phyloP scores from a whole-genome alignment of 2,113 vertebrate genomes.

The Gymnorhina tibicen region DNA sequence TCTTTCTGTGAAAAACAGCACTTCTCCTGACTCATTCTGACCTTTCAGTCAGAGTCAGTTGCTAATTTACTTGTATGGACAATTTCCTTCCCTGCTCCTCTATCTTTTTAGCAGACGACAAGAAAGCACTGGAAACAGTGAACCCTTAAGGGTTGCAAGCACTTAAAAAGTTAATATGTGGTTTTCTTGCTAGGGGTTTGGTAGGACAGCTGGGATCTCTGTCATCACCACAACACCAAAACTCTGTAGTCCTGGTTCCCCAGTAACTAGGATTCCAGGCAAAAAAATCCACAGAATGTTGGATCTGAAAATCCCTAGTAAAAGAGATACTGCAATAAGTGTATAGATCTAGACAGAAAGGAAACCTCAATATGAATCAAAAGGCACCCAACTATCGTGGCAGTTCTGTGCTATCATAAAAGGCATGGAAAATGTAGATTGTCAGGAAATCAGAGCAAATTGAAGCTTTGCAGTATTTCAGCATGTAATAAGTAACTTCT shows the following conservation, averaged over 20 bases:
- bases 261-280: not conserved
- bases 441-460: not conserved
- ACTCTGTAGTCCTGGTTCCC: not conserved
- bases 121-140: constrained; percentile 19
- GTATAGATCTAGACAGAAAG: not conserved
- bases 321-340: not conserved
- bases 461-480: not conserved
- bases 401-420: not conserved
- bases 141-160: constrained; percentile 2
- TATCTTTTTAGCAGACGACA: constrained; percentile 13
- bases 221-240: not conserved
- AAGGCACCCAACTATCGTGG: not conserved
- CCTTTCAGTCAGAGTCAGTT: not conserved
- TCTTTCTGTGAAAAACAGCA: constrained; percentile 33
- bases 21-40: constrained; percentile 54
- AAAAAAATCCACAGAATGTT: not conserved
- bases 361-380: not conserved
- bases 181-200: not conserved
- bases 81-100: constrained; percentile 41
- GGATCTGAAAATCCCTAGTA: not conserved
- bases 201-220: not conserved
- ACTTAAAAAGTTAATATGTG: constrained; percentile 39
- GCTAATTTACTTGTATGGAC: constrained; percentile 59
- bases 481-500: not conserved
- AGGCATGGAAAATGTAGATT: not conserved